Evolutionary conservation across 2,888 invertebrate genomes (phyloP).

Genomic region (Andricus quercusramuli): DNA sequence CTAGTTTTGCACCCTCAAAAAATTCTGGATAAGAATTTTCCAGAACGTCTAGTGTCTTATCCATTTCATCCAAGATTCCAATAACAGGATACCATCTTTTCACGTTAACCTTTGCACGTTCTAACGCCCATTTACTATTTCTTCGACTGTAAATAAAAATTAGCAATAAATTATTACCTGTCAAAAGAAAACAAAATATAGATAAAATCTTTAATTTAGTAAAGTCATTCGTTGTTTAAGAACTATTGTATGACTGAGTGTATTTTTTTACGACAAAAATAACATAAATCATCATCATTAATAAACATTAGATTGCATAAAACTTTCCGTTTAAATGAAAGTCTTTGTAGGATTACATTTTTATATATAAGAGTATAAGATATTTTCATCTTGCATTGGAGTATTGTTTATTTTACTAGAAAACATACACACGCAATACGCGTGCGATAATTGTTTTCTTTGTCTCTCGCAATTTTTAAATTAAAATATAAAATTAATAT

Average conservation of each 20-base stretch:
- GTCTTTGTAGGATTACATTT: neutral
- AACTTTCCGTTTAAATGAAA: neutral
- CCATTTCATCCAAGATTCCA: constrained; percentile 82
- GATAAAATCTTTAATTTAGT: too few species aligned
- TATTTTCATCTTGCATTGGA: too few species aligned
- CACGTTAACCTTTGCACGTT: constrained; percentile 81
- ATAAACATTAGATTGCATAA: constrained; percentile 1
- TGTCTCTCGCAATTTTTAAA: too few species aligned
- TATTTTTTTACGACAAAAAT: neutral
- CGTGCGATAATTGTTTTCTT: too few species aligned
- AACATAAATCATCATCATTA: neutral
- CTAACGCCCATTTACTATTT: constrained; percentile 81
- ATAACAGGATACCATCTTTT: constrained; percentile 82
- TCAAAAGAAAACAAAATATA: neutral
- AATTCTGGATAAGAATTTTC: constrained; percentile 81
- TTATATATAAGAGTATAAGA: neutral
- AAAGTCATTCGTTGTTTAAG: neutral
- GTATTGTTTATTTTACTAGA: too few species aligned
- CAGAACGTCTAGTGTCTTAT: constrained; percentile 80
- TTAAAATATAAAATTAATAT: too few species aligned
- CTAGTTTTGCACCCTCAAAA: constrained; percentile 80
- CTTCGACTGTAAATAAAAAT: constrained; percentile 73
- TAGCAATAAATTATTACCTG: neutral
- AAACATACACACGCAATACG: too few species aligned
- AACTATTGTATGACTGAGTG: neutral